Conservation (phyloP, 2,888 invertebrate species). For the Sphaerophoria taeniata region DNA sequence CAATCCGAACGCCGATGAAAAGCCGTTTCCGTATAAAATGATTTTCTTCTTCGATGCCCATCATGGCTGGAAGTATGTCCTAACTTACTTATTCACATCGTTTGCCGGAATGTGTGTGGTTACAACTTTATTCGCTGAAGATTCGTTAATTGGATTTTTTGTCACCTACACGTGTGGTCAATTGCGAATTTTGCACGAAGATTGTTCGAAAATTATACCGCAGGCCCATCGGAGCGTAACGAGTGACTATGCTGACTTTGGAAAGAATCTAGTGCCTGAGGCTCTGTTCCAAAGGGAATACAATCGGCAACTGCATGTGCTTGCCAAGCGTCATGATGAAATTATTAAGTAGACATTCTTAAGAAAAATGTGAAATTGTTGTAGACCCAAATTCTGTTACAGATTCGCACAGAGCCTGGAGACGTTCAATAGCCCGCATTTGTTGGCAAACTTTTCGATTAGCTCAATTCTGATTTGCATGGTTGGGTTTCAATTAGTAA, state of each 20-base stretch:
- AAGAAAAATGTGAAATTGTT: background rate
- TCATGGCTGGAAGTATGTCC: slow-evolving; percentile 77
- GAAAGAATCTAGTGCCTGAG: slow-evolving; percentile 31
- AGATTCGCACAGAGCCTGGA: slow-evolving; percentile 80
- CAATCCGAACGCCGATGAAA: slow-evolving; percentile 70
- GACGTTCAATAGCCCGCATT: slow-evolving; percentile 81
- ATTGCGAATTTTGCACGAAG: slow-evolving; percentile 79
- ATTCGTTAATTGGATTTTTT: slow-evolving; percentile 82
- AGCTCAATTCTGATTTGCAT: slow-evolving; percentile 82
- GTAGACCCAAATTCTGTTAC: slow-evolving; percentile 17
- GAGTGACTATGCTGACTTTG: slow-evolving; percentile 32
- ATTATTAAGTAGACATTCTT: slow-evolving; percentile 78
- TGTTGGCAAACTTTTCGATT: slow-evolving; percentile 80
- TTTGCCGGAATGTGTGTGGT: slow-evolving; percentile 81
- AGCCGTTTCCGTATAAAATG: slow-evolving; percentile 83
- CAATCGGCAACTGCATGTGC: slow-evolving; percentile 74
- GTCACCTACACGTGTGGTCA: slow-evolving; percentile 81
- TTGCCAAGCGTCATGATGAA: slow-evolving; percentile 78
- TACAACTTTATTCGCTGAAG: slow-evolving; percentile 82
- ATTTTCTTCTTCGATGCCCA: slow-evolving; percentile 80
- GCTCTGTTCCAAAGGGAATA: slow-evolving; percentile 73
- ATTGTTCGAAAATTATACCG: slow-evolving; percentile 77
- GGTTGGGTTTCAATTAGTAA: slow-evolving; percentile 82
- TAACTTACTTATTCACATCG: slow-evolving; percentile 81
- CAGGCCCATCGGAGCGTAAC: slow-evolving; percentile 68